phyloP scores from a whole-genome alignment of 2,888 invertebrate species.

The Mesoligia furuncula region DNA sequence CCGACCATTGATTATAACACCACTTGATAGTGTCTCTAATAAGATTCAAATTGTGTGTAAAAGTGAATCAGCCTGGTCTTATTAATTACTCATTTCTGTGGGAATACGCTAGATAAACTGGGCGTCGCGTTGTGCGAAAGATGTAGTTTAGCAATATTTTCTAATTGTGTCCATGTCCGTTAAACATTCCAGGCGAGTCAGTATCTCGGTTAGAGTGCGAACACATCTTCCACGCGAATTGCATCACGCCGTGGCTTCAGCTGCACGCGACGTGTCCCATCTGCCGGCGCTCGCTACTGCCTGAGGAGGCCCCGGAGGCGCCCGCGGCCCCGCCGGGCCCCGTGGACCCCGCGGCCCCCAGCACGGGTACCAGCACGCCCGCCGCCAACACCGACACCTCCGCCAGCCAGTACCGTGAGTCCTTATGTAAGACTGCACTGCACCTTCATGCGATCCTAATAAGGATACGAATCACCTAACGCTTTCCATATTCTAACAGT shows the following conservation, averaged over 20 bases:
- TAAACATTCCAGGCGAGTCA: constrained; percentile 90
- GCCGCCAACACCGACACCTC: constrained; percentile 40
- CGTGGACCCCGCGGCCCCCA: constrained; percentile 27
- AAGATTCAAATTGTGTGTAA: too few species aligned
- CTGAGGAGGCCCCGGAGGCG: constrained; percentile 65
- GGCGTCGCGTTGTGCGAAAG: not conserved
- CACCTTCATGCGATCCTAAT: constrained; percentile 51
- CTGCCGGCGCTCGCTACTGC: constrained; percentile 92
- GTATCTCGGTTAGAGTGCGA: constrained; percentile 95
- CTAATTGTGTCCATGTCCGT: not conserved
- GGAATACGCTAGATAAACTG: not conserved
- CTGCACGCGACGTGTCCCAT: constrained; percentile 99
- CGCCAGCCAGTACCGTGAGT: constrained; percentile 59
- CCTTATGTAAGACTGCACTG: constrained; percentile 54
- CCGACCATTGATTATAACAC: too few species aligned
- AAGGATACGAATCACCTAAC: constrained; percentile 41
- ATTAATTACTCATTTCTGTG: not conserved
- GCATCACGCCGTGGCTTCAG: constrained; percentile 98
- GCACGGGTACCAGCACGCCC: constrained; percentile 40
- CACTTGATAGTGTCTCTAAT: too few species aligned
- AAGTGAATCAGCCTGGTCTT: too few species aligned
- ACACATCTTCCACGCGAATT: constrained; percentile 97
- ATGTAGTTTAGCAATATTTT: not conserved
- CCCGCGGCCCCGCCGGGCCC: constrained; percentile 37
- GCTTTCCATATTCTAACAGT: constrained; percentile 38